phyloP scores from a whole-genome alignment of 2,113 vertebrate genomes.

The Oncorhynchus kisutch region DNA sequence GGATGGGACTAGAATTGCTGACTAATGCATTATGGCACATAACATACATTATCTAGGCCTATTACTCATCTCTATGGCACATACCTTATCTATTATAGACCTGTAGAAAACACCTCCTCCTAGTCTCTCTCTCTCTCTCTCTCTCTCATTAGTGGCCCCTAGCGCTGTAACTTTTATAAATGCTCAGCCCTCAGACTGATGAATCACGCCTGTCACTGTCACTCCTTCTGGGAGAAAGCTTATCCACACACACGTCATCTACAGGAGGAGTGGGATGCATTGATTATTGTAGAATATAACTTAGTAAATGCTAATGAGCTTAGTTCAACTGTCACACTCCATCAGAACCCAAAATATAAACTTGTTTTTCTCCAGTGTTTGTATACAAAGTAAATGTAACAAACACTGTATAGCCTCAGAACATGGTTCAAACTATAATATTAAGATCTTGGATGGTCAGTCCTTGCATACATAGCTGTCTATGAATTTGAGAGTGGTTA shows the following conservation, averaged over 20 bases:
- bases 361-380: too few species aligned
- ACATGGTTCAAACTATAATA: too few species aligned
- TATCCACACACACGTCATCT: conserved; percentile 13
- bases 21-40: conserved; percentile 51
- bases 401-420: too few species aligned
- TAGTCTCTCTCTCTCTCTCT: conserved; percentile 19
- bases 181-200: conserved; percentile 18
- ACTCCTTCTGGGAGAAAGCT: conserved; percentile 10
- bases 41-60: conserved; percentile 41
- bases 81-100: conserved; percentile 46
- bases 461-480: too few species aligned
- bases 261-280: not conserved
- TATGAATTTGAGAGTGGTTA: too few species aligned
- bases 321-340: too few species aligned
- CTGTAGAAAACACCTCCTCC: conserved; percentile 14
- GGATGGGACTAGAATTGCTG: conserved; percentile 5
- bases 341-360: too few species aligned
- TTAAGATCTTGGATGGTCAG: too few species aligned
- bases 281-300: too few species aligned
- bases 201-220: conserved; percentile 22
- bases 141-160: conserved; percentile 28
- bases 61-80: conserved; percentile 45
- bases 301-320: too few species aligned
- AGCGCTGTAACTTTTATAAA: conserved; percentile 37
- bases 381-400: too few species aligned